Conservation (phyloP, 2,797 vertebrate species). For the Dallia pectoralis region DNA sequence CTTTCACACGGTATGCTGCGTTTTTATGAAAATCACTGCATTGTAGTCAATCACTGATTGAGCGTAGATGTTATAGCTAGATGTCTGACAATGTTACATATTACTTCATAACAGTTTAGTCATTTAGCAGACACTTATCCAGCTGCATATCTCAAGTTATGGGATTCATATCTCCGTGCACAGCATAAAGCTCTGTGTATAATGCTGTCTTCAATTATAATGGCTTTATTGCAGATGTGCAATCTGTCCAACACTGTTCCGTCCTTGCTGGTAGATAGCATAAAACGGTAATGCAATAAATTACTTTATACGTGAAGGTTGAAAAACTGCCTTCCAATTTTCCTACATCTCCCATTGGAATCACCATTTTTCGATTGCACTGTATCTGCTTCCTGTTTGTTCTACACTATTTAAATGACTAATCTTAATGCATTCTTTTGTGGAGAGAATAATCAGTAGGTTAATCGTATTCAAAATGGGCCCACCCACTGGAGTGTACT, state of each 20-base stretch:
- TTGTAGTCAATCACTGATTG: no score
- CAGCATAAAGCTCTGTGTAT: not conserved
- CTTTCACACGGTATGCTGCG: not conserved
- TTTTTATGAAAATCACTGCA: not conserved
- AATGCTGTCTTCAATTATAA: slow-evolving; percentile 22
- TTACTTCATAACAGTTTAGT: no score
- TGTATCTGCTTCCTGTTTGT: not conserved
- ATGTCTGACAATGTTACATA: no score
- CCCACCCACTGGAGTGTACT: slow-evolving; percentile 18
- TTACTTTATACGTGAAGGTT: not conserved
- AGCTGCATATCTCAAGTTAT: not conserved
- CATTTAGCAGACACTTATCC: no score
- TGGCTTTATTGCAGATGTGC: slow-evolving; percentile 27
- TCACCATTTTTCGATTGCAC: slow-evolving; percentile 13
- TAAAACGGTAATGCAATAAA: not conserved
- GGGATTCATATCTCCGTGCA: not conserved
- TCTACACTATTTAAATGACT: no score
- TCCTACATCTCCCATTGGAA: not conserved
- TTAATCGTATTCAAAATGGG: slow-evolving; percentile 22
- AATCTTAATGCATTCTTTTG: no score
- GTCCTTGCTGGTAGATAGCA: not conserved
- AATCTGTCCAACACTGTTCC: slow-evolving; percentile 8
- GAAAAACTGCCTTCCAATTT: slow-evolving; percentile 13
- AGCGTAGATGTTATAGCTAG: no score
- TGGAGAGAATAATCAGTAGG: slow-evolving; percentile 20